phyloP scores from a whole-genome alignment of 2,888 invertebrate species.

The Agrochola macilenta region DNA sequence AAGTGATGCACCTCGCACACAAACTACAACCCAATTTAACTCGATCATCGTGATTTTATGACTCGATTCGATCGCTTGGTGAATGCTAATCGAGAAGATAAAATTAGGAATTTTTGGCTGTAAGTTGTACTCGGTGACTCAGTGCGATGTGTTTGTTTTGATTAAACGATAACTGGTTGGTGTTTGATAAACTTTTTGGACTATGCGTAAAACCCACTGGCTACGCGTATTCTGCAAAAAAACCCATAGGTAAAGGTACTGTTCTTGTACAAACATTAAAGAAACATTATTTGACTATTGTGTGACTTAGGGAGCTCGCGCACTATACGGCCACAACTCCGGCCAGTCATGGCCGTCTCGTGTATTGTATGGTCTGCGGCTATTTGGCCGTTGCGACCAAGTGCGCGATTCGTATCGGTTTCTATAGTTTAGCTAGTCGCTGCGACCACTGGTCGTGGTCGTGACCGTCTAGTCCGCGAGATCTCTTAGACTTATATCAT shows the following conservation, averaged over 20 bases:
- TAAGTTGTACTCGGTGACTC: constrained; percentile 39
- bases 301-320: too few species aligned
- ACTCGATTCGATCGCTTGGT: constrained; percentile 34
- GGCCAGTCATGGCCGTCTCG: too few species aligned
- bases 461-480: too few species aligned
- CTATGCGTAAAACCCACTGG: constrained; percentile 8
- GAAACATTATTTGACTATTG: not conserved
- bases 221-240: not conserved
- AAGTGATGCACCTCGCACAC: constrained; percentile 38
- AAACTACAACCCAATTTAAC: constrained; percentile 48
- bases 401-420: too few species aligned
- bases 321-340: too few species aligned
- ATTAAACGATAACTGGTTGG: not conserved
- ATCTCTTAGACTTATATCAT: too few species aligned
- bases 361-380: too few species aligned
- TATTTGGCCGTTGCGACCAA: too few species aligned
- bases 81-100: constrained; percentile 52
- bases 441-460: too few species aligned
- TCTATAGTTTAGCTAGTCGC: too few species aligned
- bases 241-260: not conserved
- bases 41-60: constrained; percentile 58
- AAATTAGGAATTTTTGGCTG: constrained; percentile 36
- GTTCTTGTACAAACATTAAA: not conserved
- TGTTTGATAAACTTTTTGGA: not conserved
- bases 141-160: constrained; percentile 32